These are phyloP conservation scores for Cryptocheilus praepositus DNA, from an alignment of 2,888 invertebrate species.

Conservation along the genomic window DNA sequence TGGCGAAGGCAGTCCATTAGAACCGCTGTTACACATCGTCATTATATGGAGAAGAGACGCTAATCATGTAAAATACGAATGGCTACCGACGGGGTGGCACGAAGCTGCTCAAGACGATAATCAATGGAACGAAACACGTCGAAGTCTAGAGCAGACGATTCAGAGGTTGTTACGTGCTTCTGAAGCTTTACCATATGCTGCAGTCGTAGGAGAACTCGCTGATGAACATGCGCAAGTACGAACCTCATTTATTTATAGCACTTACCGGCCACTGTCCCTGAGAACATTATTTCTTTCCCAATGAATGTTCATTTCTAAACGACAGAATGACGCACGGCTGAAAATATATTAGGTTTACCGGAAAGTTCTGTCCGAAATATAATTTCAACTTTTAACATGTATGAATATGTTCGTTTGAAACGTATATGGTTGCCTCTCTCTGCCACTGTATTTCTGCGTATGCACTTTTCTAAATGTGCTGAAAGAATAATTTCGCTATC, in stretches of 20 bases:
- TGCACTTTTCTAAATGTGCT: too few species aligned
- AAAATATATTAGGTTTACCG: too few species aligned
- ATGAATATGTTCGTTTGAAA: too few species aligned
- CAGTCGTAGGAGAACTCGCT: conserved; percentile 79
- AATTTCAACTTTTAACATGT: too few species aligned
- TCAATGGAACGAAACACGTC: conserved; percentile 83
- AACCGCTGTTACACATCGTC: conserved; percentile 86
- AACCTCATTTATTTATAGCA: conserved; percentile 9
- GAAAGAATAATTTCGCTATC: too few species aligned
- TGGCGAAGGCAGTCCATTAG: conserved; percentile 79
- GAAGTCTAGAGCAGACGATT: conserved; percentile 84
- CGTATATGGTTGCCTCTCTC: too few species aligned
- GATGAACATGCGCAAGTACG: conserved; percentile 77
- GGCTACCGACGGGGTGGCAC: conserved; percentile 85
- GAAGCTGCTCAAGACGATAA: conserved; percentile 75
- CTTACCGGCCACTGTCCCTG: neutral
- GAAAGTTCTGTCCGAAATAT: too few species aligned
- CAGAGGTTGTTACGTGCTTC: conserved; percentile 83
- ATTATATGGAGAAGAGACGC: conserved; percentile 93
- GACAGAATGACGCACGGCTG: too few species aligned
- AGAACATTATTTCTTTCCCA: conserved; percentile 1
- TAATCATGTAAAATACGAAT: conserved; percentile 92
- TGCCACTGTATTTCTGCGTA: too few species aligned
- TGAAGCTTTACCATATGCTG: conserved; percentile 86
- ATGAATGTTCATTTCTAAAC: too few species aligned